Evolutionary conservation across 2,113 vertebrate species (phyloP).

Genomic region (Triplophysa tibetana): DNA sequence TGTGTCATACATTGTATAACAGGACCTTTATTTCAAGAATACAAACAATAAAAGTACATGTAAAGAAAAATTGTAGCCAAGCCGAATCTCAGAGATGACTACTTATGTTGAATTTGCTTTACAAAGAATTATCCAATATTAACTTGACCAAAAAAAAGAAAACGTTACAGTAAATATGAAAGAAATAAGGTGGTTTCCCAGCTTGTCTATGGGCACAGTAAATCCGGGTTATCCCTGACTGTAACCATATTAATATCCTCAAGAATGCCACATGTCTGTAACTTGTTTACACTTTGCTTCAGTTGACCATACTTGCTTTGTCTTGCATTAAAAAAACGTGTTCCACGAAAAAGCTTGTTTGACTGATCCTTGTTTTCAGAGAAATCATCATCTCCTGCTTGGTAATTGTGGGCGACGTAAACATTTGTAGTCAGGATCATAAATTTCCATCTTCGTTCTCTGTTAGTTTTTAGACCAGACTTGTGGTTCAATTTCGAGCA

Average conservation of each 20-base stretch:
- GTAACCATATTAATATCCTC: constrained; percentile 20
- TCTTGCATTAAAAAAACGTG: constrained; percentile 30
- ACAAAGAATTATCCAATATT: background rate
- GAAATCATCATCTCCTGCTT: constrained; percentile 4
- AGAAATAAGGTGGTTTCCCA: background rate
- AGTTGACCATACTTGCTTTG: constrained; percentile 28
- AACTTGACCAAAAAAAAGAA: background rate
- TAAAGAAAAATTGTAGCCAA: background rate
- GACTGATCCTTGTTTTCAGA: constrained; percentile 21
- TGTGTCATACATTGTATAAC: too few species aligned
- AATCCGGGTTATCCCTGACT: constrained; percentile 17
- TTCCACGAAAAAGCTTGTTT: background rate
- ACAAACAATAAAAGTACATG: too few species aligned
- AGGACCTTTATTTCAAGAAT: too few species aligned
- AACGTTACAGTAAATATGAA: background rate
- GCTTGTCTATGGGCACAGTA: background rate
- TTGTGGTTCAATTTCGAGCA: constrained; percentile 35
- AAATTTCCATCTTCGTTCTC: constrained; percentile 26
- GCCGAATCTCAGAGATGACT: background rate
- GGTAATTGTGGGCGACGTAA: constrained; percentile 21
- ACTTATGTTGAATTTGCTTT: background rate
- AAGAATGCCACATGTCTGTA: constrained; percentile 27
- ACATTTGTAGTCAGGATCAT: constrained; percentile 28
- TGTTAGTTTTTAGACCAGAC: constrained; percentile 32
- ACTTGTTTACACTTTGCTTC: constrained; percentile 20